Conservation (phyloP, 2,888 invertebrate species). For the Busseola fusca region DNA sequence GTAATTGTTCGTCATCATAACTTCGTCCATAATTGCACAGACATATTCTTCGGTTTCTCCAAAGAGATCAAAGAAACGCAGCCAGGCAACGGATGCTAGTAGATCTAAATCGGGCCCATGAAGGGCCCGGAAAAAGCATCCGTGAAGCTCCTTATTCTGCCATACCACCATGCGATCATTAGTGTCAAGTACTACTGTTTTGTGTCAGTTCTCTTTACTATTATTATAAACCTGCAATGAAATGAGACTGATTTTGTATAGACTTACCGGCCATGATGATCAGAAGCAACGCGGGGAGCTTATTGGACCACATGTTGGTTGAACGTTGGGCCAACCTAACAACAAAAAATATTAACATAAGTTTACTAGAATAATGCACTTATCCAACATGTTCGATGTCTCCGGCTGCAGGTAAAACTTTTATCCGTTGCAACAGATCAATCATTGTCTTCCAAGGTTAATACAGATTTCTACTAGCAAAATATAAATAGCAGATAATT, state of each 20-base stretch:
- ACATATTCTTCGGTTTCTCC: too few species aligned
- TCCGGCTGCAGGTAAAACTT: not conserved
- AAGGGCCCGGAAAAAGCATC: too few species aligned
- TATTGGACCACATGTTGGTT: conserved; percentile 34
- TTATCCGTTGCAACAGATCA: not conserved
- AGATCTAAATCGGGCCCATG: too few species aligned
- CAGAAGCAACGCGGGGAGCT: conserved; percentile 51
- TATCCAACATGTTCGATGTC: not conserved
- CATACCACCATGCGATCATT: too few species aligned
- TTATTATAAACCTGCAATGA: not conserved
- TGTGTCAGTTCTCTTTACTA: too few species aligned
- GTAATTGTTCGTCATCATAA: too few species aligned
- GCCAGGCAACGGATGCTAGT: too few species aligned
- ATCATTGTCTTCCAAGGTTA: not conserved
- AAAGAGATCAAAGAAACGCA: too few species aligned
- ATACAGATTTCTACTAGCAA: not conserved
- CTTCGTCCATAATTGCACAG: too few species aligned
- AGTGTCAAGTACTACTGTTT: too few species aligned
- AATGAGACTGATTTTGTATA: not conserved
- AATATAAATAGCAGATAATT: not conserved
- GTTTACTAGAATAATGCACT: not conserved
- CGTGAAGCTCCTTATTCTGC: too few species aligned
- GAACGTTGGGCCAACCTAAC: conserved; percentile 46
- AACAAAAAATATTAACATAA: conserved; percentile 22
- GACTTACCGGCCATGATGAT: conserved; percentile 61